Evolutionary conservation across 2,113 vertebrate species (phyloP).

Genomic region (Aptenodytes forsteri): DNA sequence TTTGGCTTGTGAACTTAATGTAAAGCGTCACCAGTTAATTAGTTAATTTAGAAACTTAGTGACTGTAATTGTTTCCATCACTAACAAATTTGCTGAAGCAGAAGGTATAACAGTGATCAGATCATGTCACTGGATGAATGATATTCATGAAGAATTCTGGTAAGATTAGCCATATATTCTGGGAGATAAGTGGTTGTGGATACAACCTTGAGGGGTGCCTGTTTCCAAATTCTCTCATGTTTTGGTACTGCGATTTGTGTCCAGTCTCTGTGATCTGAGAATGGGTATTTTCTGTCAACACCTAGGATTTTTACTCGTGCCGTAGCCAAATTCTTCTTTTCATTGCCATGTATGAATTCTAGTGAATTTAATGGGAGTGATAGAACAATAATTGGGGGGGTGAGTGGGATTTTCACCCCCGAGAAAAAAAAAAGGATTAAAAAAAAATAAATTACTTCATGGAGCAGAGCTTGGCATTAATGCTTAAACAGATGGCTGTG

Average conservation of each 20-base stretch:
- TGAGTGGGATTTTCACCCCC: neutral
- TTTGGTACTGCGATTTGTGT: neutral
- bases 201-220: neutral
- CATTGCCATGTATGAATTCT: neutral
- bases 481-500: constrained; percentile 44
- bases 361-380: neutral
- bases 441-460: neutral
- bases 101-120: neutral
- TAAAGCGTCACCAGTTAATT: neutral
- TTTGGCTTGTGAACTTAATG: neutral
- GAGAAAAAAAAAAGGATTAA: neutral
- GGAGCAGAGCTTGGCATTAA: constrained; percentile 38
- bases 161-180: neutral
- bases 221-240: neutral
- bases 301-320: neutral
- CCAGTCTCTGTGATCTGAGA: neutral
- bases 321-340: neutral
- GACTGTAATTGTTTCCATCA: neutral
- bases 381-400: neutral
- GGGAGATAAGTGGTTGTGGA: neutral
- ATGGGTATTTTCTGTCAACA: neutral
- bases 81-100: neutral
- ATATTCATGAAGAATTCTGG: neutral
- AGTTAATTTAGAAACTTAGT: neutral
- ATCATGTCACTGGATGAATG: neutral